Percentiles rank a stretch among this genome's conserved stretches.
These are phyloP conservation scores for Melanogrammus aeglefinus DNA, from an alignment of 2,797 vertebrate genomes.

Conservation along the genomic window DNA sequence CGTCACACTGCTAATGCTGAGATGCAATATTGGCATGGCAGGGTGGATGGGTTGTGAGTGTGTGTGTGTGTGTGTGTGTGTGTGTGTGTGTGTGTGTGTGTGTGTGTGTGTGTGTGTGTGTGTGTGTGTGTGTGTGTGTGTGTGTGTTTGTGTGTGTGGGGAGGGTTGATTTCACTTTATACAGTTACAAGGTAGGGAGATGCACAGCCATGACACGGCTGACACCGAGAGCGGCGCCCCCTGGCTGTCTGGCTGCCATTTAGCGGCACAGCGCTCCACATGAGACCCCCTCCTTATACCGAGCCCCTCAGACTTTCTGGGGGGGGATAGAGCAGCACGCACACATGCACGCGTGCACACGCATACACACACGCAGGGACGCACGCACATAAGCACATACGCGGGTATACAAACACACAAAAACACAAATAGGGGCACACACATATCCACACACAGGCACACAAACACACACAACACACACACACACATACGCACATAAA, in stretches of 20 bases:
- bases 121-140: too few relatives aligned
- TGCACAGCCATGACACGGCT: constrained; percentile 54
- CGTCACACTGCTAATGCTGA: constrained; percentile 38
- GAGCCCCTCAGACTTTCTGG: constrained; percentile 38
- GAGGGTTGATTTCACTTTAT: constrained; percentile 52
- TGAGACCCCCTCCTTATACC: constrained; percentile 29
- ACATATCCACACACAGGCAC: too few relatives aligned
- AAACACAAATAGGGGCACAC: constrained; percentile 43
- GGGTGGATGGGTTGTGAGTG: constrained; percentile 32
- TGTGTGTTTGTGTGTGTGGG: constrained; percentile 8
- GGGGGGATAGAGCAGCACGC: constrained; percentile 51
- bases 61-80: too few relatives aligned
- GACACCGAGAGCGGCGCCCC: constrained; percentile 58
- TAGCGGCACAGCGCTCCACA: constrained; percentile 29
- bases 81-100: too few relatives aligned
- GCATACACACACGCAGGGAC: constrained; percentile 36
- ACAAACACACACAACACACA: too few relatives aligned
- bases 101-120: too few relatives aligned
- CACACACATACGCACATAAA: too few relatives aligned
- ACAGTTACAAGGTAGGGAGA: constrained; percentile 52
- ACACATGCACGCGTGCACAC: too few relatives aligned
- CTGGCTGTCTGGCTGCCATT: constrained; percentile 53
- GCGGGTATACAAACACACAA: too few relatives aligned
- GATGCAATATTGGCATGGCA: constrained; percentile 43
- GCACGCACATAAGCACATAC: background rate